Conservation (phyloP, 1,140 invertebrate genomes). For the Drosophila trapezifrons region DNA sequence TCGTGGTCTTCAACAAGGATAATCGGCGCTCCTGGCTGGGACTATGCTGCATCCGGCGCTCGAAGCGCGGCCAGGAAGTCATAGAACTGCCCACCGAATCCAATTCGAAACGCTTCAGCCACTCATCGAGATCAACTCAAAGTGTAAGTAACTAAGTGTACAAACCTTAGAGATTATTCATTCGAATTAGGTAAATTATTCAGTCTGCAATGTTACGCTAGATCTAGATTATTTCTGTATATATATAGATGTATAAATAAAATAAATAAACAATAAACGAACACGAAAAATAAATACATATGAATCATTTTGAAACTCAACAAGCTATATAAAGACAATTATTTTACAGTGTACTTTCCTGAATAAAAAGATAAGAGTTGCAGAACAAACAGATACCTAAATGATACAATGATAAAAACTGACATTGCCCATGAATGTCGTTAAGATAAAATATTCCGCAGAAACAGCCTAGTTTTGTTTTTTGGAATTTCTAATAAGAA, state of each 20-base stretch:
- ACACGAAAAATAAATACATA: background rate
- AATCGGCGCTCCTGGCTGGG: constrained; percentile 86
- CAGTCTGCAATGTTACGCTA: background rate
- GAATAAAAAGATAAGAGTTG: background rate
- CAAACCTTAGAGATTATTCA: constrained; percentile 2
- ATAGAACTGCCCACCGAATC: constrained; percentile 20
- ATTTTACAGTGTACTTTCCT: background rate
- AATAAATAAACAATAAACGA: background rate
- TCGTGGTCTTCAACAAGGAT: constrained; percentile 86
- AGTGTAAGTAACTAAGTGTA: constrained; percentile 18
- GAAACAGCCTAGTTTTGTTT: background rate
- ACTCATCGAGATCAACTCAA: constrained; percentile 10
- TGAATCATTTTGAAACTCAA: no score
- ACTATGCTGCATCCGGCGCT: constrained; percentile 16
- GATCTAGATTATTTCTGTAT: background rate
- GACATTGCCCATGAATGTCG: constrained; percentile 7
- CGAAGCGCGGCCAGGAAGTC: background rate
- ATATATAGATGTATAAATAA: background rate
- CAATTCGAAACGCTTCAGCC: background rate
- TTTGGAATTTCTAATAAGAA: background rate
- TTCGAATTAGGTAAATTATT: constrained; percentile 13
- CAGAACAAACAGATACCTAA: background rate
- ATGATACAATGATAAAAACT: constrained; percentile 1
- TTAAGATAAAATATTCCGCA: constrained; percentile 1
- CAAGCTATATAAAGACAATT: no score